Conservation (phyloP, 2,113 vertebrate genomes). For the Pipra filicauda region DNA sequence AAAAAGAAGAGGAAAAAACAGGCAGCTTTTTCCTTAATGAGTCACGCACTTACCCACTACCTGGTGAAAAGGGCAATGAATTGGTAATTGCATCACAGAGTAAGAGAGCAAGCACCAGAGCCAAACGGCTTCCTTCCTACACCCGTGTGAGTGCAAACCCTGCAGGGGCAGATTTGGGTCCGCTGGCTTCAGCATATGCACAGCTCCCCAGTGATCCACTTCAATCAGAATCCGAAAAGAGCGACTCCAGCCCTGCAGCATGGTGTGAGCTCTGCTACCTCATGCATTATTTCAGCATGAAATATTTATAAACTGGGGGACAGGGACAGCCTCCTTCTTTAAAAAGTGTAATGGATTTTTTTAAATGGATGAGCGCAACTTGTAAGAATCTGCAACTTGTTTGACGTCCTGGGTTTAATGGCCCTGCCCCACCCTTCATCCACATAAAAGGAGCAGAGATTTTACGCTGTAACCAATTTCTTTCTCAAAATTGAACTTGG, state of each 20-base stretch:
- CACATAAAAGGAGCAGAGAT: not conserved
- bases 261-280: not conserved
- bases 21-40: not conserved
- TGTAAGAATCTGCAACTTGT: not conserved
- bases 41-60: not conserved
- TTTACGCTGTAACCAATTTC: not conserved
- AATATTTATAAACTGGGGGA: conserved; percentile 58
- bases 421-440: not conserved
- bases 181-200: not conserved
- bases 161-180: not conserved
- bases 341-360: conserved; percentile 44
- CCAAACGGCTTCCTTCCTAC: not conserved
- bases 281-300: conserved; percentile 33
- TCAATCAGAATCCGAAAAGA: not conserved
- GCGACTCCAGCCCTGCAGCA: not conserved
- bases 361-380: not conserved
- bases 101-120: not conserved
- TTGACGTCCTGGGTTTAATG: not conserved
- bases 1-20: too few species aligned
- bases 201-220: not conserved
- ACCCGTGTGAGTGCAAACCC: not conserved
- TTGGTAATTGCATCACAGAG: not conserved
- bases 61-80: not conserved
- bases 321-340: conserved; percentile 11
- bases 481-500: not conserved